Evolutionary conservation across 2,797 vertebrate species (phyloP).

Genomic region (Trematomus bernacchii): DNA sequence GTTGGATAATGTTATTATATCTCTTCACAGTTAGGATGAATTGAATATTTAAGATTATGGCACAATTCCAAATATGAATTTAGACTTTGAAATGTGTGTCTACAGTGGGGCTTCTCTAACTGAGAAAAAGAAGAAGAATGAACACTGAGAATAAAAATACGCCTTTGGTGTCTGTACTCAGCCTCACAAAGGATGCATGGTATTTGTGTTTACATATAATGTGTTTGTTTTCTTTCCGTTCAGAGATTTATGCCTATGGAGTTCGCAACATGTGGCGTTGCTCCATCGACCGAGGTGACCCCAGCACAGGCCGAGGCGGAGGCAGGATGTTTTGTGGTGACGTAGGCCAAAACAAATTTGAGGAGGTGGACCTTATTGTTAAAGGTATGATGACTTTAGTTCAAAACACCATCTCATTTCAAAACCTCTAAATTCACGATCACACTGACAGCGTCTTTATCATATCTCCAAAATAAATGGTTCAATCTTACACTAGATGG

Average conservation of each 20-base stretch:
- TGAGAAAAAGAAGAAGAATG: too few relatives aligned
- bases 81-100: background rate
- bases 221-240: slow-evolving; percentile 5
- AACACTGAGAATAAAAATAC: background rate
- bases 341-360: slow-evolving; percentile 90
- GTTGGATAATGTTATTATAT: background rate
- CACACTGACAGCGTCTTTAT: background rate
- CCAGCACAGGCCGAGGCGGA: slow-evolving; percentile 71
- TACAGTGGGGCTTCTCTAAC: background rate
- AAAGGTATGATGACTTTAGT: slow-evolving; percentile 68
- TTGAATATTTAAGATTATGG: background rate
- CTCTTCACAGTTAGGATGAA: slow-evolving; percentile 1
- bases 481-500: background rate
- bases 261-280: slow-evolving; percentile 92
- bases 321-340: slow-evolving; percentile 89
- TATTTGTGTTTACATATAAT: background rate
- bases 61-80: background rate
- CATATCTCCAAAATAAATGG: background rate
- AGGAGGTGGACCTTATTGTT: slow-evolving; percentile 88
- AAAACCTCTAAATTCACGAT: background rate
- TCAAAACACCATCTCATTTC: background rate
- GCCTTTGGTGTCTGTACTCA: slow-evolving; percentile 5
- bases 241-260: slow-evolving; percentile 88
- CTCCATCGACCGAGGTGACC: slow-evolving; percentile 88
- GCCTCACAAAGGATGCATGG: background rate